Evolutionary conservation across 2,888 invertebrate genomes (phyloP), one percentile per base, ranked within the genome.

Genomic region (Polymixis flavicincta): DNA sequence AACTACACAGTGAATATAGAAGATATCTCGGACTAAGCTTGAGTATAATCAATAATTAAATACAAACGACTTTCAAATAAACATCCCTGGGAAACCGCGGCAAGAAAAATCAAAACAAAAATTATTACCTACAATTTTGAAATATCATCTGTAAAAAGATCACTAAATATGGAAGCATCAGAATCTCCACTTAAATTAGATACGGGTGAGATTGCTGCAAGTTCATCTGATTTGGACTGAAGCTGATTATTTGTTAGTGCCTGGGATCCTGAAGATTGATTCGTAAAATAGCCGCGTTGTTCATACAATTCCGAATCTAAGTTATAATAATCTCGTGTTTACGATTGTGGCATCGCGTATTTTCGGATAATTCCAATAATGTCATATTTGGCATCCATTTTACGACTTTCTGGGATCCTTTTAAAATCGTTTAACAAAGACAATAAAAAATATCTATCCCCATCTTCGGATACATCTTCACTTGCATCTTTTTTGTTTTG

Each of bases 311-410:
- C 67, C 52, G 76, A 76, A 76, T 55, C 70, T 74, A 70, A 68
- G 63, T 76, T 76, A 68, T 78, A 71, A 78, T 74, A 78, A 78
- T 75, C 72, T 32, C 69, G 72, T 25, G 75, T 73, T 70, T 75
- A 75, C 57, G 64, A 54, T 32, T 32, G 2, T 32, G 32, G 32
- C 32, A 4, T 32, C 32, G 32, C 67, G 67, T 67, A 67, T 67
- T 67, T 67, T 67, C 67, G 42, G 42, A 52, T 61, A 22, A 60
- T 61, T 70, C 52, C 37, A 60, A 60, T 60, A 37, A 60, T 60
- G 37, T 60, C 60, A 37, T 60, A 60, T 60, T 60, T 60, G 17
- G 48, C 48, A 50, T 50, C 48, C 48, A 50, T 50, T 50, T 50
- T 50, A 6, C 48, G 17, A 50, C 37, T n/a, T 60, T 60, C 60